These are phyloP conservation scores for Subanguina moxae DNA, from an alignment of 1,140 invertebrate species.

Conservation along the genomic window DNA sequence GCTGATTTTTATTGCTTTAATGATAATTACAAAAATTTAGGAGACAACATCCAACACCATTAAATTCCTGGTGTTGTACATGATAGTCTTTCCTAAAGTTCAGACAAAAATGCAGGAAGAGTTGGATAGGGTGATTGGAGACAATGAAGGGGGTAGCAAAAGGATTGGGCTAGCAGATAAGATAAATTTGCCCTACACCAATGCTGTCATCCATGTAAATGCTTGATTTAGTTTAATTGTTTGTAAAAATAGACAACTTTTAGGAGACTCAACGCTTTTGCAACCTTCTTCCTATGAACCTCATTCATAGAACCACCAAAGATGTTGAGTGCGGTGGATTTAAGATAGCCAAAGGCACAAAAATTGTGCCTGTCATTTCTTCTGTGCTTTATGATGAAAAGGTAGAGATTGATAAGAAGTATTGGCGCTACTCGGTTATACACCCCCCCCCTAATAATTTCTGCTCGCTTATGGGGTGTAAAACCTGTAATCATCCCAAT, in stretches of 20 bases:
- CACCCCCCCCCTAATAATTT: too few species aligned
- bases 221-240: constrained; percentile 12
- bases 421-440: too few species aligned
- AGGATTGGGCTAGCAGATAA: constrained; percentile 6
- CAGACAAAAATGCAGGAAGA: constrained; percentile 61
- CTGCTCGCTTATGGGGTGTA: too few species aligned
- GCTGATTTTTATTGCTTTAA: not conserved
- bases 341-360: constrained; percentile 15
- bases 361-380: constrained; percentile 23
- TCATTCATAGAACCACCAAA: constrained; percentile 23
- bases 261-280: constrained; percentile 35
- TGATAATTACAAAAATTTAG: not conserved
- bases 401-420: constrained; percentile 5
- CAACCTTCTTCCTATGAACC: constrained; percentile 29
- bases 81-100: constrained; percentile 71
- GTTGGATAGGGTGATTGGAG: constrained; percentile 12
- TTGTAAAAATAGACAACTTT: not conserved
- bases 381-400: constrained; percentile 31
- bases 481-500: too few species aligned
- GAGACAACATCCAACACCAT: constrained; percentile 81
- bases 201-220: constrained; percentile 27
- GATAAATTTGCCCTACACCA: constrained; percentile 22
- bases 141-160: constrained; percentile 1
- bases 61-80: constrained; percentile 77
- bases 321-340: constrained; percentile 26